Percentiles rank a stretch among this genome's conserved stretches.
Evolutionary conservation across 1,140 invertebrate genomes (phyloP).

Genomic region (Chironomus striatipennis): DNA sequence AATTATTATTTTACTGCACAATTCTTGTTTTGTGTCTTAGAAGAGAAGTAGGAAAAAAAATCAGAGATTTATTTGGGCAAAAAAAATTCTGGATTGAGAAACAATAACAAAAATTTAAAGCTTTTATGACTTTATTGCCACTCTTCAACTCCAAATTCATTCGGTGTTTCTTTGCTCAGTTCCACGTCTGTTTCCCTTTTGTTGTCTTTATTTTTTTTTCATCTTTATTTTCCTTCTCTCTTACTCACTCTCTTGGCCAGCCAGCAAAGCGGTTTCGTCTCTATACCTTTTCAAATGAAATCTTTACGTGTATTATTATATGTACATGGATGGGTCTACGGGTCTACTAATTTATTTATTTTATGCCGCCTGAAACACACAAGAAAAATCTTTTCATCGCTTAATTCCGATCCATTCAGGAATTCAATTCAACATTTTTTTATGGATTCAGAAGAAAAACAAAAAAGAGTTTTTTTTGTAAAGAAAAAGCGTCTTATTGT

Average conservation of each 20-base stretch:
- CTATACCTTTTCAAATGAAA: slow-evolving; percentile 2
- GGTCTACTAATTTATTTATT: slow-evolving; percentile 9
- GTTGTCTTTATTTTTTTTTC: slow-evolving; percentile 7
- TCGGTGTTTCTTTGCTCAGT: not conserved
- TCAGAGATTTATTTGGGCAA: not conserved
- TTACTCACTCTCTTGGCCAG: not conserved
- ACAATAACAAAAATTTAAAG: slow-evolving; percentile 15
- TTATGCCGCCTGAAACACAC: slow-evolving; percentile 5
- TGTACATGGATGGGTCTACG: no score
- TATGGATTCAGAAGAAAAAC: slow-evolving; percentile 2
- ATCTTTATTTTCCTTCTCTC: not conserved
- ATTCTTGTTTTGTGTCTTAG: not conserved
- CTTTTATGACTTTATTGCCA: slow-evolving; percentile 14
- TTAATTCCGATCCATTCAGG: slow-evolving; percentile 12
- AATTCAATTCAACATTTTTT: slow-evolving; percentile 4
- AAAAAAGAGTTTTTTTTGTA: not conserved
- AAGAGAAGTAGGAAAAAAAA: not conserved
- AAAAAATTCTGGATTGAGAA: slow-evolving; percentile 7
- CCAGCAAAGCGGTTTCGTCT: not conserved
- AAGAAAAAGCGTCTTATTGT: slow-evolving; percentile 9
- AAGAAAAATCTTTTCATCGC: slow-evolving; percentile 2
- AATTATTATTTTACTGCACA: slow-evolving; percentile 14
- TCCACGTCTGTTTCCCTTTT: slow-evolving; percentile 11
- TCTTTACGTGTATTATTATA: not conserved
- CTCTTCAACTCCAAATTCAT: slow-evolving; percentile 1